phyloP scores from a whole-genome alignment of 2,797 vertebrate genomes.

The Sylvilagus floridanus region DNA sequence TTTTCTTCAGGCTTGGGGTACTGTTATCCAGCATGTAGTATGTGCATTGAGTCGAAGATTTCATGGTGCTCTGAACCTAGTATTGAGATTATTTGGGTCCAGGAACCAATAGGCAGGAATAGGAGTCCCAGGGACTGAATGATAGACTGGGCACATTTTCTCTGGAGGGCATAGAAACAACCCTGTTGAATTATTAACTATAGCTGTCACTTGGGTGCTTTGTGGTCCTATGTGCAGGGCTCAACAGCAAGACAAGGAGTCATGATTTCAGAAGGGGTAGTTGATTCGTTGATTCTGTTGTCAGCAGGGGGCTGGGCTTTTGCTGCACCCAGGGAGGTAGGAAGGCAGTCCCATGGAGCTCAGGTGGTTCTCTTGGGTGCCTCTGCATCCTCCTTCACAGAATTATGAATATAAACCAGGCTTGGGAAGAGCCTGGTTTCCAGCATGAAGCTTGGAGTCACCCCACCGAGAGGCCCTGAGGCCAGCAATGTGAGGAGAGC shows the following conservation, averaged over 20 bases:
- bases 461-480: background rate
- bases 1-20: background rate
- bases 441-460: background rate
- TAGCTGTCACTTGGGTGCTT: background rate
- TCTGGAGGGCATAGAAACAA: background rate
- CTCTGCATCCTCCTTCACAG: background rate
- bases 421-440: background rate
- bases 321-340: no score
- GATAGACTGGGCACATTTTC: background rate
- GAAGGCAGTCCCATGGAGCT: background rate
- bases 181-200: background rate
- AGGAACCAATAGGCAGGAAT: background rate
- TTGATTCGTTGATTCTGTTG: no score
- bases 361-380: no score
- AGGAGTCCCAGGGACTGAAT: background rate
- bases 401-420: background rate
- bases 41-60: background rate
- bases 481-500: background rate
- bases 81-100: background rate
- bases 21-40: background rate
- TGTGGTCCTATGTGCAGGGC: background rate
- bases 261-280: background rate
- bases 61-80: background rate
- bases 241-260: background rate
- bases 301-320: background rate